Evolutionary conservation across 2,113 vertebrate species (phyloP).

Genomic region (Mustelus asterias): DNA sequence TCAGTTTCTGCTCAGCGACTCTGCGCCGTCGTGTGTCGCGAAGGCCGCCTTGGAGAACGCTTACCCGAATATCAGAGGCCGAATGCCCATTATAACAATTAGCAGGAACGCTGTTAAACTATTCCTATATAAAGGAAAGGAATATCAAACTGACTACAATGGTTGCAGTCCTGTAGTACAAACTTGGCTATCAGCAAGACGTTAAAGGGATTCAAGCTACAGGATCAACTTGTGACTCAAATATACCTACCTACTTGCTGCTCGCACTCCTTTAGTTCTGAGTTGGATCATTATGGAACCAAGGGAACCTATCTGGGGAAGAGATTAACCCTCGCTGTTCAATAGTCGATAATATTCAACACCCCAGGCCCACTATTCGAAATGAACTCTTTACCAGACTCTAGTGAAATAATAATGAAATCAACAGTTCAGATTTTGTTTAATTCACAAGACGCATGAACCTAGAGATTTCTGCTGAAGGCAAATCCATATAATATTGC

Average conservation of each 20-base stretch:
- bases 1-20: too few species aligned
- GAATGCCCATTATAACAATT: neutral
- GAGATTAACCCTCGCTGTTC: neutral
- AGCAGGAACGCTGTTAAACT: neutral
- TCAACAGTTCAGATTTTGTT: neutral
- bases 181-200: neutral
- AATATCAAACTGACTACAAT: neutral
- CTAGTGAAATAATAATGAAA: neutral
- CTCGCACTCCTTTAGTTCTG: neutral
- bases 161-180: too few species aligned
- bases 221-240: neutral
- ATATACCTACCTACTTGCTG: neutral
- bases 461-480: neutral
- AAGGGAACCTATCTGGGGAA: neutral
- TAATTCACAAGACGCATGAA: too few species aligned
- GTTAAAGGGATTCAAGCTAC: neutral
- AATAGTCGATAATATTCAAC: too few species aligned
- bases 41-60: too few species aligned
- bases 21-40: too few species aligned
- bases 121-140: neutral
- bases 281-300: neutral
- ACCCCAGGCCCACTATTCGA: neutral
- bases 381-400: neutral
- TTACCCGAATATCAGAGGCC: too few species aligned
- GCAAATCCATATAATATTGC: neutral